phyloP scores from a whole-genome alignment of 1,140 invertebrate species.

The Drosophila insularis region DNA sequence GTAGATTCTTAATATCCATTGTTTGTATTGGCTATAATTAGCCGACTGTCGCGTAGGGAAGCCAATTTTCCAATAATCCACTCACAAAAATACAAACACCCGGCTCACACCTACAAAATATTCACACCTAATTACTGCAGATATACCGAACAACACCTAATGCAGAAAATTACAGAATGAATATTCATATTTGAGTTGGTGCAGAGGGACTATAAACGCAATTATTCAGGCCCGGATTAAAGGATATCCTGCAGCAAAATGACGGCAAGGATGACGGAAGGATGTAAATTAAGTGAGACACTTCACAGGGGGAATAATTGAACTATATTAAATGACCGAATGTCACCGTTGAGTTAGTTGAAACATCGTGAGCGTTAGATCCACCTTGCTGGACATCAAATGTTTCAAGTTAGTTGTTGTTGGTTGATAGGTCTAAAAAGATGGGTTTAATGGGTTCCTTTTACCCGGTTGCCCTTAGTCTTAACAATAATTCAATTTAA shows the following conservation, averaged over 20 bases:
- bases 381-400: too few species aligned
- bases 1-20: slow-evolving; percentile 29
- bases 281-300: too few species aligned
- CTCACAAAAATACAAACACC: not conserved
- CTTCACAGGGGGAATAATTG: too few species aligned
- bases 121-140: slow-evolving; percentile 73
- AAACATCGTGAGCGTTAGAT: too few species aligned
- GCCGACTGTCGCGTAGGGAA: slow-evolving; percentile 45
- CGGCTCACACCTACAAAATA: slow-evolving; percentile 25
- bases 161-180: slow-evolving; percentile 74
- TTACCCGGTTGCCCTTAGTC: too few species aligned
- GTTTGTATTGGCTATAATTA: slow-evolving; percentile 59
- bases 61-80: slow-evolving; percentile 61
- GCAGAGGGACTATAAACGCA: slow-evolving; percentile 10
- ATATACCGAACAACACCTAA: slow-evolving; percentile 48
- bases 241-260: not conserved
- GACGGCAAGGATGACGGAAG: too few species aligned
- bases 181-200: slow-evolving; percentile 67
- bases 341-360: too few species aligned
- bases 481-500: too few species aligned
- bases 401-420: too few species aligned
- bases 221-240: not conserved
- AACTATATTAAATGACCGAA: too few species aligned
- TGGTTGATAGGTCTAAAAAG: too few species aligned
- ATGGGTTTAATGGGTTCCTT: too few species aligned